Conservation (phyloP, 2,113 vertebrate genomes). For the Puntigrus tetrazona region DNA sequence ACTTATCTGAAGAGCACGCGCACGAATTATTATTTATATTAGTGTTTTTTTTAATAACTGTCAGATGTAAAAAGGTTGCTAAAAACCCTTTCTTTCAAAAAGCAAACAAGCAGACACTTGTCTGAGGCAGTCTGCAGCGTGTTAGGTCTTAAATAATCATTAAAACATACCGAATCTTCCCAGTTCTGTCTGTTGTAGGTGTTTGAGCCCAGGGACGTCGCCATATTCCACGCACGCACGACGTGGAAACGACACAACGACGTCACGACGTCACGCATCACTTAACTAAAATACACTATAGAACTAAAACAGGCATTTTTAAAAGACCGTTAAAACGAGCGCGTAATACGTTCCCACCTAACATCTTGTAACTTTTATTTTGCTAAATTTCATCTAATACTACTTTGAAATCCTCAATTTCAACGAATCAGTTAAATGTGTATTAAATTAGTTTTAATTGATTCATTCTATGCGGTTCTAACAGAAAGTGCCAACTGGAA, state of each 20-base stretch:
- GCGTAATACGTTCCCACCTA: background rate
- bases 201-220: constrained; percentile 94
- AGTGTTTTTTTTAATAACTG: background rate
- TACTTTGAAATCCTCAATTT: background rate
- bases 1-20: background rate
- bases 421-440: background rate
- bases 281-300: background rate
- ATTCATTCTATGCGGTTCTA: background rate
- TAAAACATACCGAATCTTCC: constrained; percentile 89
- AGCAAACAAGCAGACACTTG: background rate
- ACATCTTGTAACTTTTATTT: background rate
- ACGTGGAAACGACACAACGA: background rate
- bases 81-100: background rate
- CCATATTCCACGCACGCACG: constrained; percentile 78
- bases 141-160: background rate
- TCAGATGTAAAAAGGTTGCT: background rate
- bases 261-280: background rate
- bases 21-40: background rate
- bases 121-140: background rate
- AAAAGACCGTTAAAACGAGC: background rate
- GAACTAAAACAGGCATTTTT: background rate
- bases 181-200: constrained; percentile 98
- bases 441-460: background rate
- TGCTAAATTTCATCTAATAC: background rate
- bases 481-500: background rate